Evolutionary conservation across 2,888 invertebrate genomes (phyloP).

Genomic region (Vannuccia rotundouncinata): DNA sequence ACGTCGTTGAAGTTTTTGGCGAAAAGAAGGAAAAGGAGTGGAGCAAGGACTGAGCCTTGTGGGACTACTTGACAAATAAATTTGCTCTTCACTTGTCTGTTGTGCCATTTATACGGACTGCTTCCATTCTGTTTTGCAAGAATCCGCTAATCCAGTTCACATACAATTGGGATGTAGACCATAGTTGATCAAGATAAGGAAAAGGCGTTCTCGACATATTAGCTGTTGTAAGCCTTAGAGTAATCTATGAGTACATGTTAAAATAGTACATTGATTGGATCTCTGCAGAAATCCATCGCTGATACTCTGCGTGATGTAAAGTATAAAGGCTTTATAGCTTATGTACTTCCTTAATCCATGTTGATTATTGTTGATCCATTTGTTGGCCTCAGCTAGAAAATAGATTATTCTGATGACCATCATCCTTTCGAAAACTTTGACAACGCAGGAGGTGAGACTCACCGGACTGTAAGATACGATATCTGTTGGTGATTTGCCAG

Average conservation of each 20-base stretch:
- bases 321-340: neutral
- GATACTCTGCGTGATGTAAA: neutral
- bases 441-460: neutral
- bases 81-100: neutral
- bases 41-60: neutral
- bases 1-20: neutral
- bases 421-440: neutral
- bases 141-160: neutral
- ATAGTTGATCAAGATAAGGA: neutral
- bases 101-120: constrained; percentile 1
- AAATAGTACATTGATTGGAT: neutral
- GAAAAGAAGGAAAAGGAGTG: constrained; percentile 5
- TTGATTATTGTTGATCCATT: constrained; percentile 6
- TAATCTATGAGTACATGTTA: neutral
- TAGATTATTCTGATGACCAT: neutral
- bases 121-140: neutral
- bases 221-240: constrained; percentile 1
- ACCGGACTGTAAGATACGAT: neutral
- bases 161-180: neutral
- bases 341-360: neutral
- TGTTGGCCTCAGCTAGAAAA: neutral
- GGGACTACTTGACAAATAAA: neutral
- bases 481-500: neutral
- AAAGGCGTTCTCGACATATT: neutral
- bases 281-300: neutral